Conservation (phyloP, 2,113 vertebrate species). For the Lanius ludovicianus region DNA sequence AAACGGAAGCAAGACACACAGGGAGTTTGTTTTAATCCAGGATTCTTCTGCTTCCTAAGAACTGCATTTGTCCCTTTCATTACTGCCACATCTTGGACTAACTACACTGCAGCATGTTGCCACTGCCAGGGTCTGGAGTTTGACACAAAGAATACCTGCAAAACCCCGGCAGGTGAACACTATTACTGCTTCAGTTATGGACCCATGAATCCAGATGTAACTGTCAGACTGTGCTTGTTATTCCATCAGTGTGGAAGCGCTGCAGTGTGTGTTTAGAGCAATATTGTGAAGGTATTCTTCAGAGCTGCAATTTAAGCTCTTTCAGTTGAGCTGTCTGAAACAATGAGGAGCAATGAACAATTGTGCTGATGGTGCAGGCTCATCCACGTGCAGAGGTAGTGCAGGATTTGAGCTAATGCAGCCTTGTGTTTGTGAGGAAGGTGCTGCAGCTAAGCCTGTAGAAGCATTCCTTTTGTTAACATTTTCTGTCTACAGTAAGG, state of each 20-base stretch:
- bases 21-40: not conserved
- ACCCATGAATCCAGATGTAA: slow-evolving; percentile 44
- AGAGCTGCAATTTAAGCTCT: slow-evolving; percentile 11
- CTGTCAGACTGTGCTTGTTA: slow-evolving; percentile 31
- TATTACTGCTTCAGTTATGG: slow-evolving; percentile 25
- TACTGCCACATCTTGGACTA: slow-evolving; percentile 31
- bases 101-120: not conserved
- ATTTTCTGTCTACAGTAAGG: slow-evolving; percentile 18
- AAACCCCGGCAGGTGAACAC: not conserved
- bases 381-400: not conserved
- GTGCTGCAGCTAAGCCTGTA: not conserved
- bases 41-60: not conserved
- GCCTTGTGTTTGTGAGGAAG: not conserved
- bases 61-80: not conserved
- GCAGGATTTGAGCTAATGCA: not conserved
- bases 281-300: slow-evolving; percentile 10
- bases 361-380: not conserved
- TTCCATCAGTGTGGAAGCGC: not conserved
- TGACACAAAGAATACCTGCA: slow-evolving; percentile 32
- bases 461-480: slow-evolving; percentile 44
- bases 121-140: not conserved
- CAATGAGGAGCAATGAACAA: not conserved
- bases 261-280: slow-evolving; percentile 12
- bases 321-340: slow-evolving; percentile 36
- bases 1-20: not conserved